Percentiles rank a stretch among this genome's conserved stretches.
Conservation (phyloP, 2,113 vertebrate species). For the Chunga burmeisteri region DNA sequence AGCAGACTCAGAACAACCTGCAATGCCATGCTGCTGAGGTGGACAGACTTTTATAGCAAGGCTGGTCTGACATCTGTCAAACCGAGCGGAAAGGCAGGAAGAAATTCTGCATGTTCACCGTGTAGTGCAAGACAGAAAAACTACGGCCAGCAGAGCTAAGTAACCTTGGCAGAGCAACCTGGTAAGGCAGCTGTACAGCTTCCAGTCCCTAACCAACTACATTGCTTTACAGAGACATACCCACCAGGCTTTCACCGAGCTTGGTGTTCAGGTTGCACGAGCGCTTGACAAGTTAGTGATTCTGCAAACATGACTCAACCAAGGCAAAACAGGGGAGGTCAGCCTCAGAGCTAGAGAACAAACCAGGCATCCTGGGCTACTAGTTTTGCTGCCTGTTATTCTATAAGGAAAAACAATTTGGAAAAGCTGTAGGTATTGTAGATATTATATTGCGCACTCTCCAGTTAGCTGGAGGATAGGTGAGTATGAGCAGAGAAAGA, state of each 20-base stretch:
- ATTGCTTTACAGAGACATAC: not conserved
- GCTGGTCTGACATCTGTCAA: not conserved
- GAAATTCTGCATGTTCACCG: not conserved
- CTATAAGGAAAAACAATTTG: not conserved
- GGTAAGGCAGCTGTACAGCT: not conserved
- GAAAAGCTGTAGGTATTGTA: not conserved
- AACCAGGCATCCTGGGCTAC: not conserved
- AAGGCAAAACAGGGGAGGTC: not conserved
- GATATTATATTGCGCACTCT: not conserved
- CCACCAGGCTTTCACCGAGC: not conserved
- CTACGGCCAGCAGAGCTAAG: not conserved
- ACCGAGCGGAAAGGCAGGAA: not conserved
- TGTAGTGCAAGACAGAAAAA: not conserved
- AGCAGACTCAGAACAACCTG: not conserved
- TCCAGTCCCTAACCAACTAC: not conserved
- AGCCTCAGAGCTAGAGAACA: not conserved
- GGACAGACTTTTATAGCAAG: not conserved
- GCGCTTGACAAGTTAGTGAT: not conserved
- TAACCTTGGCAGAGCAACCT: not conserved
- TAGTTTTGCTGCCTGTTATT: not conserved
- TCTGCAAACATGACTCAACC: not conserved
- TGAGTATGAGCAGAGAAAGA: not conserved
- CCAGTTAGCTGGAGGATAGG: not conserved
- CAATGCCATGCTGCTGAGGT: fast-evolving
- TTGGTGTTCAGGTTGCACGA: not conserved